phyloP scores from a whole-genome alignment of 1,140 invertebrate species.

The Diplogasteroides magnus region DNA sequence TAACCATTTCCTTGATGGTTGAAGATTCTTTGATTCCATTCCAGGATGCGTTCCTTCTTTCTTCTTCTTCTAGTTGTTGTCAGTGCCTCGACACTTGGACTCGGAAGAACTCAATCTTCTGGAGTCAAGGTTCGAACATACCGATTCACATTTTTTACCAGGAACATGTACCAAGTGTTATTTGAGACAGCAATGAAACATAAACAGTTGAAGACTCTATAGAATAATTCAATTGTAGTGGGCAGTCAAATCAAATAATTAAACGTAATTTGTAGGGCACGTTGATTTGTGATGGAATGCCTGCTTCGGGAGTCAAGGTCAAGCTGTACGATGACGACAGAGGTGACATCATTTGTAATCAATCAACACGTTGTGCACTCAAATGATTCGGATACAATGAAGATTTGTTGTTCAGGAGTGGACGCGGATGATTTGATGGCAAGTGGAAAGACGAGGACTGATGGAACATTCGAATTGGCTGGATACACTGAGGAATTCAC shows the following conservation, averaged over 20 bases:
- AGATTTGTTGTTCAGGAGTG: not conserved
- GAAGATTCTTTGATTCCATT: not conserved
- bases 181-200: too few relatives aligned
- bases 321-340: constrained; percentile 21
- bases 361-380: too few relatives aligned
- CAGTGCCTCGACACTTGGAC: not conserved
- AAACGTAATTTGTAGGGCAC: not conserved
- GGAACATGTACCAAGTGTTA: too few relatives aligned
- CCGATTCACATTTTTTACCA: not conserved
- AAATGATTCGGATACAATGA: not conserved
- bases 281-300: not conserved
- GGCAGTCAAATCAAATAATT: too few relatives aligned
- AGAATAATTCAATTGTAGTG: too few relatives aligned
- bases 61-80: not conserved
- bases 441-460: constrained; percentile 30
- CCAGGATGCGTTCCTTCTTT: not conserved
- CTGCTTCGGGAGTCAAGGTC: constrained; percentile 10
- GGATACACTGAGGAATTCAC: constrained; percentile 39
- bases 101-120: not conserved
- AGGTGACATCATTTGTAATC: constrained; percentile 1
- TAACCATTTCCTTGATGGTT: too few relatives aligned
- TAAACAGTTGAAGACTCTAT: too few relatives aligned
- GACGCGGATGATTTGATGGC: constrained; percentile 36
- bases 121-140: not conserved
- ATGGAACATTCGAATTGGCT: constrained; percentile 30